A percentile compares a stretch with the other conserved stretches of the same genome.
These are phyloP conservation scores for Hippocampus zosterae DNA, from an alignment of 2,113 vertebrate genomes.

Conservation along the genomic window DNA sequence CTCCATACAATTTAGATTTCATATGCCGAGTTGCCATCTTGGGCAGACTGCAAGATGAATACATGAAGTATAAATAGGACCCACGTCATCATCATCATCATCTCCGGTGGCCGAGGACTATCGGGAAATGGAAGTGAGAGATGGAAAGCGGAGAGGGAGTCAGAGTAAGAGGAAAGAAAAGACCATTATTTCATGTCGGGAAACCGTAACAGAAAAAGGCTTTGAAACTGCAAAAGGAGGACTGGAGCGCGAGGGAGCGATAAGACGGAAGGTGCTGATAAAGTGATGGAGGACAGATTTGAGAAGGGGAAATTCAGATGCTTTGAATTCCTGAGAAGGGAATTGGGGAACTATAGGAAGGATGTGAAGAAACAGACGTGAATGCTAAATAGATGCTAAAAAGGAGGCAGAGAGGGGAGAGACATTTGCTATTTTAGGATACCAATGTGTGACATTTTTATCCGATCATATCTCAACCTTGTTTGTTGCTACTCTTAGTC, in stretches of 20 bases:
- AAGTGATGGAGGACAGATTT: background rate
- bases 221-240: background rate
- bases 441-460: background rate
- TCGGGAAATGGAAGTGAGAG: background rate
- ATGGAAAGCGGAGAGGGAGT: background rate
- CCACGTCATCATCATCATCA: constrained; percentile 41
- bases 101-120: constrained; percentile 24
- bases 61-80: constrained; percentile 65
- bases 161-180: background rate
- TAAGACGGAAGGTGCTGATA: background rate
- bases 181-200: background rate
- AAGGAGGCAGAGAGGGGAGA: background rate
- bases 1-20: background rate
- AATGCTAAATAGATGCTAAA: background rate
- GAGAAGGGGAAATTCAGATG: constrained; percentile 14
- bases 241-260: background rate
- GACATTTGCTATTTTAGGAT: background rate
- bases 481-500: too few species aligned
- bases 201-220: background rate
- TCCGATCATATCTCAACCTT: too few species aligned
- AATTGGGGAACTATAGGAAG: constrained; percentile 8
- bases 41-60: constrained; percentile 29
- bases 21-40: constrained; percentile 13
- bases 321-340: constrained; percentile 14
- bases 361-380: background rate